Evolutionary conservation across 2,113 vertebrate species (phyloP).

Genomic region (Grammomys surdaster): DNA sequence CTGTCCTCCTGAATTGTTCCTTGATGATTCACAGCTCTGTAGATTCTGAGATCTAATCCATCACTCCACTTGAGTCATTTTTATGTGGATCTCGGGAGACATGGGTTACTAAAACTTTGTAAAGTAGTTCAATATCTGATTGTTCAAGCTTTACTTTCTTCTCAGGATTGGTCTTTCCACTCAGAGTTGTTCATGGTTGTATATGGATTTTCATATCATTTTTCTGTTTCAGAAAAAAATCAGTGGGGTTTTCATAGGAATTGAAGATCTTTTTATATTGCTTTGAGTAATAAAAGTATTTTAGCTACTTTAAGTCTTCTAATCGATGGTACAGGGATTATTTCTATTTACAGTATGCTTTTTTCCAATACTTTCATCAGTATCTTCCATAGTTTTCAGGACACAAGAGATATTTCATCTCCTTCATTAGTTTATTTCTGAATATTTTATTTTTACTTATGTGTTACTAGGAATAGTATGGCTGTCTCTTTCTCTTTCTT

Average conservation of each 20-base stretch:
- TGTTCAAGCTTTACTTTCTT: not conserved
- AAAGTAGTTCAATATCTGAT: too few relatives aligned
- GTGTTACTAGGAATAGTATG: not conserved
- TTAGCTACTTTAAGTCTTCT: not conserved
- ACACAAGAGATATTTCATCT: not conserved
- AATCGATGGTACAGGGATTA: not conserved
- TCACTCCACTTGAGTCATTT: not conserved
- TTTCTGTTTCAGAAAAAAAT: not conserved
- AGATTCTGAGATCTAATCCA: not conserved
- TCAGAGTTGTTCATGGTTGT: not conserved
- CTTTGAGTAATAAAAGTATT: not conserved
- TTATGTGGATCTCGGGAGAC: not conserved
- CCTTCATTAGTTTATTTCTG: not conserved
- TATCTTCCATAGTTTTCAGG: not conserved
- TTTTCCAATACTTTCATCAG: not conserved
- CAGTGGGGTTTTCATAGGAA: not conserved
- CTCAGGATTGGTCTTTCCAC: not conserved
- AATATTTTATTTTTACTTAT: not conserved
- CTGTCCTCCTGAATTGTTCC: not conserved
- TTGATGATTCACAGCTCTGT: not conserved
- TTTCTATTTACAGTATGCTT: not conserved
- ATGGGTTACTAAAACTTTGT: not conserved
- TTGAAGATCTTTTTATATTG: not conserved
- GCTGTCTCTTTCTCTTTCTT: too few relatives aligned
- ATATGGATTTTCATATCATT: not conserved